A percentile compares a stretch with the other conserved stretches of the same genome.
phyloP scores from a whole-genome alignment of 2,888 invertebrate genomes.

The Philonicus albiceps region DNA sequence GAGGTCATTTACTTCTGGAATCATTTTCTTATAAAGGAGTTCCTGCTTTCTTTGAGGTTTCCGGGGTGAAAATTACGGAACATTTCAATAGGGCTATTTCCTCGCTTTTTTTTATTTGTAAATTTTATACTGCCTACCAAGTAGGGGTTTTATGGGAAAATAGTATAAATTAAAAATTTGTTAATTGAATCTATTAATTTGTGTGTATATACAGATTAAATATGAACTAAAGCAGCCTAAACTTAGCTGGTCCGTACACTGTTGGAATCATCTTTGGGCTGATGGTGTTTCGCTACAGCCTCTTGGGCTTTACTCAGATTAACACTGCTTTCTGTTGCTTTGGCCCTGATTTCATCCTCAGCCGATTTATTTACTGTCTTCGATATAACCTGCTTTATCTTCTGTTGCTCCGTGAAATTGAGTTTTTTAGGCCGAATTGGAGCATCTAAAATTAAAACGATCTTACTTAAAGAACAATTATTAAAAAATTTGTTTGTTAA shows the following conservation, averaged over 20 bases:
- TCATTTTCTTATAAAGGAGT: too few species aligned
- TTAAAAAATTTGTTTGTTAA: conserved; percentile 44
- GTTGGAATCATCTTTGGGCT: background rate
- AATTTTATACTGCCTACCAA: too few species aligned
- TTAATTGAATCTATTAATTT: background rate
- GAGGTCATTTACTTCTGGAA: too few species aligned
- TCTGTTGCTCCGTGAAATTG: conserved; percentile 68
- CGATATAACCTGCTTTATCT: conserved; percentile 69
- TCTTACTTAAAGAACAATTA: background rate
- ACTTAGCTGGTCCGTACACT: background rate
- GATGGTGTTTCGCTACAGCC: conserved; percentile 58
- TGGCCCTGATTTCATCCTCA: conserved; percentile 69
- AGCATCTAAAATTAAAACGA: conserved; percentile 64
- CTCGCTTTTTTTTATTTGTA: too few species aligned
- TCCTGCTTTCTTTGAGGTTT: too few species aligned
- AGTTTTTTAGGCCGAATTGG: conserved; percentile 71
- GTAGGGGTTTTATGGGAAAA: too few species aligned
- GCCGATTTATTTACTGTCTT: conserved; percentile 70
- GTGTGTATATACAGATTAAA: background rate
- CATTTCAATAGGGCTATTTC: too few species aligned
- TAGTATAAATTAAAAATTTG: background rate
- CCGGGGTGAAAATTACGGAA: too few species aligned
- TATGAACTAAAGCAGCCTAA: background rate
- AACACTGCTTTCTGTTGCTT: conserved; percentile 64
- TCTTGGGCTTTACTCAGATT: conserved; percentile 66